Evolutionary conservation across 2,113 vertebrate genomes (phyloP), one percentile per base, ranked within the genome.

Genomic region (Nannobrachium achirus): DNA sequence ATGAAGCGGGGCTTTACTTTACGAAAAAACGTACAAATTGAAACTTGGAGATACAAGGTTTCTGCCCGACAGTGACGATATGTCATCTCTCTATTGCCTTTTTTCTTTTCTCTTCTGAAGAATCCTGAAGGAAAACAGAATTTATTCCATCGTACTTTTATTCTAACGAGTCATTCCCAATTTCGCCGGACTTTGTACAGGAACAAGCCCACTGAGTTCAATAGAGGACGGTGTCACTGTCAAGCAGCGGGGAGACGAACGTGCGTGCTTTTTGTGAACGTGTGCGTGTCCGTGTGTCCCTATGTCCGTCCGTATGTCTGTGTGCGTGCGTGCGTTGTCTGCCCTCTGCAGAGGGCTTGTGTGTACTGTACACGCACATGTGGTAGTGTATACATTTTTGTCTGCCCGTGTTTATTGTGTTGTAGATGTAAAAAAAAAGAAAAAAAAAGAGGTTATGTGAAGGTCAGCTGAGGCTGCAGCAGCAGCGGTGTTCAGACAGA

Each of bases 381-480:
- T 40, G 10, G 33, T 33, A 9, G 11, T 14, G 42, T 55, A 18
- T 45, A 6, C 7, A 16, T 55, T 13, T 52, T 52, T 15, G 18
- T 52, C 19, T 14, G 18, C 50, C 39, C 38, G 71, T 71, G 61
- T 56, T 3, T n/a, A n/a, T n/a, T 68, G 58, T 60, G 1, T 53
- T 65, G 2, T 56, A 18, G 49, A 49, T 46, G n/a, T 33, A 33
- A 15, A 25, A n/a, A n/a, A n/a, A n/a, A n/a, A n/a, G n/a, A n/a
- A n/a, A n/a, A n/a, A n/a, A n/a, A n/a, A 13, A 71, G 79, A 74
- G 70, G 71, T 33, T 68, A 71, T 2, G 18, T 85, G 76, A 83
- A 80, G 80, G 84, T 84, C 86, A 63, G 77, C 75, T 78, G 76
- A 72, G n/a, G n/a, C n/a, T 76, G 62, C 63, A 61, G 42, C 68